Percentiles rank a stretch among this genome's conserved stretches.
These are phyloP conservation scores for Scaptomyza cyrtandrae DNA, from an alignment of 2,888 invertebrate species.

Conservation along the genomic window DNA sequence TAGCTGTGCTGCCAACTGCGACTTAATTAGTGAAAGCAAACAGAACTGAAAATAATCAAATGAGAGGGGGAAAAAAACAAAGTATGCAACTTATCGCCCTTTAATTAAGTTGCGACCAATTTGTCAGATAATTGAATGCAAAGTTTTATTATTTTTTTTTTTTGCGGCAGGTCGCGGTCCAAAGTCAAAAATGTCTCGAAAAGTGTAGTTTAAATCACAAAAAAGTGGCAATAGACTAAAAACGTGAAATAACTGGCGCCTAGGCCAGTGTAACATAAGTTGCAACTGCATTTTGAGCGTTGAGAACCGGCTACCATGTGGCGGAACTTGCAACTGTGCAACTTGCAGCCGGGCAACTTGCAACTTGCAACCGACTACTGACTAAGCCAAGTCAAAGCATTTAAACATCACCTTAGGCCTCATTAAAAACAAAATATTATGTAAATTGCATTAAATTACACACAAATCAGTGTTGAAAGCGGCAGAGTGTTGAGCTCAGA, in stretches of 20 bases:
- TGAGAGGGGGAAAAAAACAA: not conserved
- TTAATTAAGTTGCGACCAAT: slow-evolving; percentile 79
- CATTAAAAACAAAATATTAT: slow-evolving; percentile 82
- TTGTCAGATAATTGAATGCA: slow-evolving; percentile 76
- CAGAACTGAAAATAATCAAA: slow-evolving; percentile 5
- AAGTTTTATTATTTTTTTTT: slow-evolving; percentile 22
- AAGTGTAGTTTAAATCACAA: slow-evolving; percentile 7
- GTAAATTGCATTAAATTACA: slow-evolving; percentile 82
- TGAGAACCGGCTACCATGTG: slow-evolving; percentile 51
- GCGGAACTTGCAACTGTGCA: slow-evolving; percentile 19
- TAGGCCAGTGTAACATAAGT: slow-evolving; percentile 47
- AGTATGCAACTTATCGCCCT: slow-evolving; percentile 61
- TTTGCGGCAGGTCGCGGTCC: slow-evolving; percentile 62
- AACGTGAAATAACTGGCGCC: slow-evolving; percentile 50
- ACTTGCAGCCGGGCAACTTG: slow-evolving; percentile 19
- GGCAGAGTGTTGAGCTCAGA: not conserved
- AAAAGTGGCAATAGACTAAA: slow-evolving; percentile 14
- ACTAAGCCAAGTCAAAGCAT: slow-evolving; percentile 78
- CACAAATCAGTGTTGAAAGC: slow-evolving; percentile 74
- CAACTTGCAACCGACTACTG: slow-evolving; percentile 46
- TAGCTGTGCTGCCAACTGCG: slow-evolving; percentile 61
- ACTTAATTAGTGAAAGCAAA: slow-evolving; percentile 67
- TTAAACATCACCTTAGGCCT: slow-evolving; percentile 81
- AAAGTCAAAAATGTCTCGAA: slow-evolving; percentile 31
- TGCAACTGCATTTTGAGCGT: slow-evolving; percentile 19